Evolutionary conservation across 2,888 invertebrate species (phyloP).

Genomic region (Cantharis rufa): DNA sequence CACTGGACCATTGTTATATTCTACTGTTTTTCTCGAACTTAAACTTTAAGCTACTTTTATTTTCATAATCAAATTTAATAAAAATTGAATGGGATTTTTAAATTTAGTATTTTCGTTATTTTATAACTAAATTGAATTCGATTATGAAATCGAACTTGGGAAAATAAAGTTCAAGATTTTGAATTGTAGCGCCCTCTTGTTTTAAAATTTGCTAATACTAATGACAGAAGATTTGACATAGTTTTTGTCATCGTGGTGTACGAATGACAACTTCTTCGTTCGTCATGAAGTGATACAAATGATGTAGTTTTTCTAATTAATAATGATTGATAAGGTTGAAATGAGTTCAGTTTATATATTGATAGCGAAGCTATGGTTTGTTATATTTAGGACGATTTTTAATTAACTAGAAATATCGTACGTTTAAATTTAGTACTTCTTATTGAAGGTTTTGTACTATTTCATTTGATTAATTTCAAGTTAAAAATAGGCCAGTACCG

Average conservation of each 20-base stretch:
- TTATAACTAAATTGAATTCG: no score
- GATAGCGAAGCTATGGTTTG: background rate
- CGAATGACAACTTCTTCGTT: background rate
- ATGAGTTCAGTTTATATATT: background rate
- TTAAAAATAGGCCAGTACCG: constrained; percentile 8
- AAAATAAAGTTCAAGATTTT: background rate
- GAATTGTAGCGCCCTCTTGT: background rate
- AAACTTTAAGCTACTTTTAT: no score
- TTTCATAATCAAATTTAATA: no score
- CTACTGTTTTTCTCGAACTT: no score
- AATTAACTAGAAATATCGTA: background rate
- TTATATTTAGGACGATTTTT: background rate
- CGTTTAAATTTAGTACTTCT: background rate
- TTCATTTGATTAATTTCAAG: constrained; percentile 11
- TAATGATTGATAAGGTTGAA: background rate
- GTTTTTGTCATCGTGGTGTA: background rate
- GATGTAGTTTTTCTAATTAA: background rate
- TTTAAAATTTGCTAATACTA: background rate
- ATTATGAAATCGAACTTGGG: no score
- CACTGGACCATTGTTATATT: no score
- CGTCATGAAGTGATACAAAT: background rate
- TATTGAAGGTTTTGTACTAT: background rate
- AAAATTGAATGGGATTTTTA: no score
- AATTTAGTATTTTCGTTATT: no score
- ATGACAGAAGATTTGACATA: background rate